Percentiles rank a stretch among this genome's conserved stretches.
Conservation (phyloP, 2,797 vertebrate species). For the Sciaenops ocellatus region DNA sequence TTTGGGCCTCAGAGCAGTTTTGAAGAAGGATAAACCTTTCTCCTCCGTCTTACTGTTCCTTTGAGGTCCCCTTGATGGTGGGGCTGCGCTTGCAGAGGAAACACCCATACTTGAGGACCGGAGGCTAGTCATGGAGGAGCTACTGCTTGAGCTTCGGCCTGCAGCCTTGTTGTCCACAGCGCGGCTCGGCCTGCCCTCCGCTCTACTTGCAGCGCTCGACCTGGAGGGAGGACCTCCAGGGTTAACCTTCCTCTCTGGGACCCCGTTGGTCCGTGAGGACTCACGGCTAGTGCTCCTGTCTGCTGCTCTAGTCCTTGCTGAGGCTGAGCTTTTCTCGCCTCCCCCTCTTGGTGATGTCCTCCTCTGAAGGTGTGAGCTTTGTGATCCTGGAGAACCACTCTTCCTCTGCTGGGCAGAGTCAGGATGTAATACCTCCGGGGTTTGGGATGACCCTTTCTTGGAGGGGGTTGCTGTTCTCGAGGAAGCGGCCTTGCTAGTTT, state of each 20-base stretch:
- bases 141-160: slow-evolving; percentile 89
- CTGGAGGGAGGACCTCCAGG: slow-evolving; percentile 68
- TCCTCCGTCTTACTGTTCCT: slow-evolving; percentile 95
- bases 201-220: slow-evolving; percentile 64
- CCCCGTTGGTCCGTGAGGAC: slow-evolving; percentile 84
- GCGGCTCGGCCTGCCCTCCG: slow-evolving; percentile 76
- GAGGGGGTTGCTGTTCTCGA: slow-evolving; percentile 83
- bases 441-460: slow-evolving; percentile 86
- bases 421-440: slow-evolving; percentile 59
- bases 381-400: slow-evolving; percentile 63
- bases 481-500: slow-evolving; percentile 85
- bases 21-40: slow-evolving; percentile 97
- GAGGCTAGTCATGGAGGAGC: slow-evolving; percentile 93
- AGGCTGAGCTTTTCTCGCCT: slow-evolving; percentile 79
- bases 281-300: slow-evolving; percentile 92
- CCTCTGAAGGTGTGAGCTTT: slow-evolving; percentile 78
- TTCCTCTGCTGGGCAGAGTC: slow-evolving; percentile 72
- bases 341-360: slow-evolving; percentile 77
- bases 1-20: slow-evolving; percentile 95
- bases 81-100: slow-evolving; percentile 44
- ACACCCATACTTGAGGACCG: slow-evolving; percentile 85
- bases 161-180: slow-evolving; percentile 74
- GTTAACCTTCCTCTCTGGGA: slow-evolving; percentile 83
- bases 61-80: slow-evolving; percentile 81
- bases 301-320: slow-evolving; percentile 88